These are phyloP conservation scores for Melangyna quadrimaculata DNA, from an alignment of 2,888 invertebrate genomes.

Conservation along the genomic window DNA sequence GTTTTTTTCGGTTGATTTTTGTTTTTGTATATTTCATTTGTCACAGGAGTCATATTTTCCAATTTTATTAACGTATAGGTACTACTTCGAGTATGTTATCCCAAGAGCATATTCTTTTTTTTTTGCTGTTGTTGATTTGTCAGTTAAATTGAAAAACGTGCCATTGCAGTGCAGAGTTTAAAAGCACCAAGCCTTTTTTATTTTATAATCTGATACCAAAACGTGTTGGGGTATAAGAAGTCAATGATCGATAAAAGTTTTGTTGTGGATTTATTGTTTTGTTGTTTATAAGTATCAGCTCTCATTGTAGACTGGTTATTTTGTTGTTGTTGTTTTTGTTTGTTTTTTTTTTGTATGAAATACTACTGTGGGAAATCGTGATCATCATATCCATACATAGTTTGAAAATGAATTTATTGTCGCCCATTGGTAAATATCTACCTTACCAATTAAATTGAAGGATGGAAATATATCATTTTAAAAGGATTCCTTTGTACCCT, in stretches of 20 bases:
- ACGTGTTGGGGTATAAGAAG: constrained; percentile 38
- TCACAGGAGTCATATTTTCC: constrained; percentile 30
- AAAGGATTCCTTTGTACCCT: not conserved
- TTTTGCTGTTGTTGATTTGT: too few relatives aligned
- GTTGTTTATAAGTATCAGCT: too few relatives aligned
- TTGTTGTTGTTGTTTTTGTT: constrained; percentile 20
- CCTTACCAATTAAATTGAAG: constrained; percentile 32
- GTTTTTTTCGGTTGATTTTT: not conserved
- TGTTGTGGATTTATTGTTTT: constrained; percentile 49
- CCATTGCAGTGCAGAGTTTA: constrained; percentile 41
- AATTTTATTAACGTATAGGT: constrained; percentile 3
- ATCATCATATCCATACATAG: constrained; percentile 31
- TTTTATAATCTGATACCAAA: constrained; percentile 19
- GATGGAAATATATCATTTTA: not conserved
- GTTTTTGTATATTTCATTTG: not conserved
- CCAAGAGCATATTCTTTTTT: constrained; percentile 21
- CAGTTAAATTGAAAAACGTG: constrained; percentile 9
- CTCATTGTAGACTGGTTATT: constrained; percentile 30
- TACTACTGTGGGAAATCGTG: constrained; percentile 42
- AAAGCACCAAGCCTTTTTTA: too few relatives aligned
- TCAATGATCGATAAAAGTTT: constrained; percentile 63
- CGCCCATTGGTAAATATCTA: not conserved
- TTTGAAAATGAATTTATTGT: constrained; percentile 18
- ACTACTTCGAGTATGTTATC: constrained; percentile 1
- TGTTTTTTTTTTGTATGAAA: constrained; percentile 4